A percentile compares a stretch with the other conserved stretches of the same genome.
Conservation (phyloP, 2,888 invertebrate genomes). For the Chaetoderma sp. region DNA sequence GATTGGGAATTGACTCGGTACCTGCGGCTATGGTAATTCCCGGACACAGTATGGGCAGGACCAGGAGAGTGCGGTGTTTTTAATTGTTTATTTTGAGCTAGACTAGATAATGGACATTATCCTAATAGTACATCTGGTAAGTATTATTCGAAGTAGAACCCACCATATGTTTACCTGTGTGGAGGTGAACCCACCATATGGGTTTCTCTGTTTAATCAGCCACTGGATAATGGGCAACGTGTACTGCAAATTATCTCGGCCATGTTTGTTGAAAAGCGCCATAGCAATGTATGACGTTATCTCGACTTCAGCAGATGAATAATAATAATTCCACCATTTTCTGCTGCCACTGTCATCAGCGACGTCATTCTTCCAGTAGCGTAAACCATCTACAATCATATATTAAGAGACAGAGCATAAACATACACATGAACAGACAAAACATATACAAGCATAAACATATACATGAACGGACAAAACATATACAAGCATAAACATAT, state of each 20-base stretch:
- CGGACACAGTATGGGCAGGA: too few relatives aligned
- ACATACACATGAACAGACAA: not conserved
- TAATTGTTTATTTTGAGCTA: too few relatives aligned
- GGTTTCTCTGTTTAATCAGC: conserved; percentile 81
- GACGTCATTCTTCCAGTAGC: conserved; percentile 83
- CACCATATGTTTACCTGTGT: too few relatives aligned
- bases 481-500: too few relatives aligned
- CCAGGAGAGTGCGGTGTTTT: too few relatives aligned
- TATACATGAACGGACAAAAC: not conserved
- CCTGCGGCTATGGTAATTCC: too few relatives aligned
- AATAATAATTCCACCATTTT: conserved; percentile 69
- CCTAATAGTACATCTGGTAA: too few relatives aligned
- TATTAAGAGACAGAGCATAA: not conserved
- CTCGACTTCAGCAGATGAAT: conserved; percentile 83
- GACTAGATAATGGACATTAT: too few relatives aligned
- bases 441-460: not conserved
- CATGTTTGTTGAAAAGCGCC: too few relatives aligned
- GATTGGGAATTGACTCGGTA: too few relatives aligned
- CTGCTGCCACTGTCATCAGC: conserved; percentile 36
- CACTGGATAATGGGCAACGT: conserved; percentile 80
- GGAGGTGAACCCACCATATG: conserved; percentile 70
- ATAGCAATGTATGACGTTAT: conserved; percentile 90
- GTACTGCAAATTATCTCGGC: too few relatives aligned
- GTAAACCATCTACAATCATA: conserved; percentile 72
- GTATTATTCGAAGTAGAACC: too few relatives aligned